Conservation (phyloP, 2,888 invertebrate species). For the Luperina nickerlii region DNA sequence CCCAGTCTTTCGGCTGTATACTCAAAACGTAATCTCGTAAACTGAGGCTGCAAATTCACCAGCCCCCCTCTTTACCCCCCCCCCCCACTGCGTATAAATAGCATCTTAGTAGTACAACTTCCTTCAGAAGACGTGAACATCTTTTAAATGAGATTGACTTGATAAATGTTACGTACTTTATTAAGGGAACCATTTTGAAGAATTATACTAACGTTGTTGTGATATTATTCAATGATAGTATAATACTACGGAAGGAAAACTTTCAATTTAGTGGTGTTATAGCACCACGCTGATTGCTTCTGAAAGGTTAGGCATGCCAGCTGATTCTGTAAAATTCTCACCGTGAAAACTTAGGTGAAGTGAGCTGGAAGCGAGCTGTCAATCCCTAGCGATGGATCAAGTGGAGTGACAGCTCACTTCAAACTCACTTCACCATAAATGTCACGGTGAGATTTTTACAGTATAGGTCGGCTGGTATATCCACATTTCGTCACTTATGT, state of each 20-base stretch:
- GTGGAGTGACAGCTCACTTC: no score
- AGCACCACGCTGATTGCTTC: not conserved
- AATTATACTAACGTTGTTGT: slow-evolving; percentile 8
- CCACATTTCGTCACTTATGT: not conserved
- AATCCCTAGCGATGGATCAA: not conserved
- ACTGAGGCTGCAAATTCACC: slow-evolving; percentile 59
- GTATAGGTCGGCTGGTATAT: not conserved
- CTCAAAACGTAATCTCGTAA: slow-evolving; percentile 67
- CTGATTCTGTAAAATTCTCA: not conserved
- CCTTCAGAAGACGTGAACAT: slow-evolving; percentile 43
- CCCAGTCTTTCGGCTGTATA: slow-evolving; percentile 55
- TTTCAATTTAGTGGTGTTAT: not conserved
- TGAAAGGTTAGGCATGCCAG: not conserved
- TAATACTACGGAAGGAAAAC: not conserved
- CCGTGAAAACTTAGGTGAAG: not conserved
- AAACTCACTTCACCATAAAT: no score
- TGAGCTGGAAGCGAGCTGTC: not conserved
- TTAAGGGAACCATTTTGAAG: slow-evolving; percentile 26
- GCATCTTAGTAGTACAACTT: slow-evolving; percentile 55
- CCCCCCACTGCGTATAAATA: slow-evolving; percentile 53
- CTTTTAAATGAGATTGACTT: slow-evolving; percentile 43
- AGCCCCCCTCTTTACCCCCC: not conserved
- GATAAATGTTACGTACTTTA: slow-evolving; percentile 37
- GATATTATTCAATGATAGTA: slow-evolving; percentile 9
- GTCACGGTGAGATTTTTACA: no score